These are phyloP conservation scores for Cebus imitator DNA, from an alignment of 2,113 vertebrate species.

Conservation along the genomic window DNA sequence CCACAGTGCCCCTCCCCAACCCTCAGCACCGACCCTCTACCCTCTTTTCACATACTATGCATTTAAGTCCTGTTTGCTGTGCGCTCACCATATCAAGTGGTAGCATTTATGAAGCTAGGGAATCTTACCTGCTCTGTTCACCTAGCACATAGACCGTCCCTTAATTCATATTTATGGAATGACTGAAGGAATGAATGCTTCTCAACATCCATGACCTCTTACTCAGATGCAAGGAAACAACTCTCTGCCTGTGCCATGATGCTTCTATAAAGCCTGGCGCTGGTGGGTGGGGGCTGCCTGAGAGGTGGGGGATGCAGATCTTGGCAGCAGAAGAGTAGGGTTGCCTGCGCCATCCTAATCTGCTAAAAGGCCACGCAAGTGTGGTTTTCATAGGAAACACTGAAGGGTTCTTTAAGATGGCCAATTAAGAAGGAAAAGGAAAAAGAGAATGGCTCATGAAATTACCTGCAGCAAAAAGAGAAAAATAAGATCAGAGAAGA, in stretches of 20 bases:
- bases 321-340: neutral
- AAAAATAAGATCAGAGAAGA: neutral
- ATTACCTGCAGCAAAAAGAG: neutral
- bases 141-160: neutral
- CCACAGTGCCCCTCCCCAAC: fast-evolving
- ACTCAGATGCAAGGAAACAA: neutral
- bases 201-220: neutral
- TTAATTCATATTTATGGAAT: neutral
- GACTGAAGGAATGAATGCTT: neutral
- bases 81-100: neutral
- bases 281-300: too few relatives aligned
- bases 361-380: neutral
- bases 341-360: too few relatives aligned
- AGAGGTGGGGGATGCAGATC: fast-evolving
- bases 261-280: neutral
- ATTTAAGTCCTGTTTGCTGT: neutral
- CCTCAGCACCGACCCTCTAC: fast-evolving
- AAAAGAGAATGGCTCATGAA: neutral
- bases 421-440: neutral
- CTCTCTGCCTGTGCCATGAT: fast-evolving
- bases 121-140: neutral
- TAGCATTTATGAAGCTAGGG: neutral
- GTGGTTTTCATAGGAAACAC: neutral
- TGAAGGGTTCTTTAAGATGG: neutral
- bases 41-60: neutral